phyloP scores from a whole-genome alignment of 1,140 invertebrate species.

The Matsumurasca onukii region DNA sequence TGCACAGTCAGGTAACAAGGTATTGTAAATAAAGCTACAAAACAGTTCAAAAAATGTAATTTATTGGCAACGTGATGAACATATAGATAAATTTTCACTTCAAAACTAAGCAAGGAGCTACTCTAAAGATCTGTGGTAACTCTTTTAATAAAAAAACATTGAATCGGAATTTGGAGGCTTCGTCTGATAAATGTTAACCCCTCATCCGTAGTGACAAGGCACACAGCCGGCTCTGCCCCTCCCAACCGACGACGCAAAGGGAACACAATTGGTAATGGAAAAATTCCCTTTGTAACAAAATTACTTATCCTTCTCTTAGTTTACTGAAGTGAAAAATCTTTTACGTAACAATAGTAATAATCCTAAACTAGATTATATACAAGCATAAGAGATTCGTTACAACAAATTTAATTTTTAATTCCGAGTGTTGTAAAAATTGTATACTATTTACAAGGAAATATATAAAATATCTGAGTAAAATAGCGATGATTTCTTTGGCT shows the following conservation, averaged over 20 bases:
- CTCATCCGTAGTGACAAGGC: conserved; percentile 27
- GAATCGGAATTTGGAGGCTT: conserved; percentile 10
- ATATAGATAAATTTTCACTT: conserved; percentile 33
- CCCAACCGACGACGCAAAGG: conserved; percentile 2
- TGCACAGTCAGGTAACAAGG: no score
- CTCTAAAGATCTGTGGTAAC: conserved; percentile 25
- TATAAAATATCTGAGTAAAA: conserved; percentile 31
- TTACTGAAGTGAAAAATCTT: conserved; percentile 33
- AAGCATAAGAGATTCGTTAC: conserved; percentile 27
- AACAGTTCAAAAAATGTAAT: conserved; percentile 26
- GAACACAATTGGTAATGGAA: conserved; percentile 12
- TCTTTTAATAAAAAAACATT: conserved; percentile 13
- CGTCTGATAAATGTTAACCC: not conserved
- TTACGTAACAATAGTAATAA: conserved; percentile 30
- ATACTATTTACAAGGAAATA: conserved; percentile 35
- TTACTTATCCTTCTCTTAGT: conserved; percentile 29
- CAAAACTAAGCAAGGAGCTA: conserved; percentile 34
- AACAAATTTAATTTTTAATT: conserved; percentile 26
- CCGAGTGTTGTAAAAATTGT: conserved; percentile 33
- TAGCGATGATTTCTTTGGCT: conserved; percentile 29
- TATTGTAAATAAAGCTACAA: not conserved
- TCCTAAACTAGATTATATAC: conserved; percentile 31
- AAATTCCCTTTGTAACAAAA: conserved; percentile 21
- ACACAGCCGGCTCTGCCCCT: conserved; percentile 3
- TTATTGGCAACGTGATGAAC: conserved; percentile 32